Conservation (phyloP, 2,113 vertebrate genomes). For the Tachysurus fulvidraco region DNA sequence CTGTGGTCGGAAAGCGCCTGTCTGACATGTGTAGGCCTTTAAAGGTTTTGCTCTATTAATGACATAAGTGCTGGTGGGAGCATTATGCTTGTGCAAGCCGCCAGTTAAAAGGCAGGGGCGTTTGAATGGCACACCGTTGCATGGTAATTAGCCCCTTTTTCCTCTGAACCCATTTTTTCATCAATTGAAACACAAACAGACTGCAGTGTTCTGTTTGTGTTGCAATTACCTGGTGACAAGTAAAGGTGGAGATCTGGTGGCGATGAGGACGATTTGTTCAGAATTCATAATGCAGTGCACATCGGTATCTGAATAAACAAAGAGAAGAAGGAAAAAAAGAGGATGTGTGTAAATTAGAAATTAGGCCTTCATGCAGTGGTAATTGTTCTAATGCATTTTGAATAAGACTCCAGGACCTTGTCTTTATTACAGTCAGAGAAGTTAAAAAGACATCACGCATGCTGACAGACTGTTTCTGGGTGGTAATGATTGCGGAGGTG, state of each 20-base stretch:
- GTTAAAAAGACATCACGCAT: constrained; percentile 47
- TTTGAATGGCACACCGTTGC: constrained; percentile 48
- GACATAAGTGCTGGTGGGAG: constrained; percentile 55
- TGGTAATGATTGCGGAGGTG: constrained; percentile 42
- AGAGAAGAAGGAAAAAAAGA: constrained; percentile 26
- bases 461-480: constrained; percentile 34
- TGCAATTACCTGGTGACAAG: constrained; percentile 67
- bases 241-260: constrained; percentile 58
- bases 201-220: constrained; percentile 64
- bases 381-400: constrained; percentile 45
- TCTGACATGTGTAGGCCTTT: constrained; percentile 57
- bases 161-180: constrained; percentile 27
- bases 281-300: constrained; percentile 64
- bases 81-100: constrained; percentile 34
- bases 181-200: constrained; percentile 61
- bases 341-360: constrained; percentile 6
- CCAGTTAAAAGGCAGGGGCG: constrained; percentile 52
- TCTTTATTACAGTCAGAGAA: constrained; percentile 34
- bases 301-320: constrained; percentile 51
- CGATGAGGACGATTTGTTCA: constrained; percentile 56
- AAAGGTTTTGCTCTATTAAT: constrained; percentile 61
- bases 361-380: constrained; percentile 38
- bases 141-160: constrained; percentile 66
- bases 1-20: constrained; percentile 30
- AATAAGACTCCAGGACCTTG: constrained; percentile 43